Percentiles rank a stretch among this genome's conserved stretches.
phyloP scores from a whole-genome alignment of 2,888 invertebrate species.

The Pinctada fucata region DNA sequence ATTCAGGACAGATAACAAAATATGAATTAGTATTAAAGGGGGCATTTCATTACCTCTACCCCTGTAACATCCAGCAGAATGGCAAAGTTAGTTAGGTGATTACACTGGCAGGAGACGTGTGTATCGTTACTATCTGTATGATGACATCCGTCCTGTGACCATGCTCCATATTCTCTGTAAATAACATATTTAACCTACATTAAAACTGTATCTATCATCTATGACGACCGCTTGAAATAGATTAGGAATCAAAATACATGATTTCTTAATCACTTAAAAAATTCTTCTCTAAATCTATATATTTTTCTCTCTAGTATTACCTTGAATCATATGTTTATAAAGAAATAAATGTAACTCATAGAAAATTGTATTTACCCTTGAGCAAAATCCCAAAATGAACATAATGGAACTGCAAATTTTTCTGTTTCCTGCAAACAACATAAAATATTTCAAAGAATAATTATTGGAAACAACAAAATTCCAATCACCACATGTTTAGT shows the following conservation, averaged over 20 bases:
- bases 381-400: conserved; percentile 66
- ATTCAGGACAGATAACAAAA: too few species aligned
- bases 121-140: conserved; percentile 56
- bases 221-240: too few species aligned
- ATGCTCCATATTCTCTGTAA: conserved; percentile 52
- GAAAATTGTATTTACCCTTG: conserved; percentile 49
- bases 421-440: conserved; percentile 23
- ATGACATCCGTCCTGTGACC: conserved; percentile 66
- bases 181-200: too few species aligned
- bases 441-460: too few species aligned
- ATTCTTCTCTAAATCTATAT: background rate
- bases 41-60: conserved; percentile 47
- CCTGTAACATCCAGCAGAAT: conserved; percentile 73
- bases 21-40: too few species aligned
- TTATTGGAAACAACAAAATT: too few species aligned
- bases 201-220: too few species aligned
- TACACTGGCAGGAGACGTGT: conserved; percentile 71
- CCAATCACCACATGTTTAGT: too few species aligned
- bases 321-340: background rate
- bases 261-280: too few species aligned
- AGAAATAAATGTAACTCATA: too few species aligned
- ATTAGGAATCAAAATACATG: too few species aligned
- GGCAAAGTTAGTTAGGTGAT: conserved; percentile 76
- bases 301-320: background rate
- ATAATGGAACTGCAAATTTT: conserved; percentile 44